Evolutionary conservation across 2,113 vertebrate genomes (phyloP), one percentile per base, ranked within the genome.

Genomic region (Melanerpes formicivorus): DNA sequence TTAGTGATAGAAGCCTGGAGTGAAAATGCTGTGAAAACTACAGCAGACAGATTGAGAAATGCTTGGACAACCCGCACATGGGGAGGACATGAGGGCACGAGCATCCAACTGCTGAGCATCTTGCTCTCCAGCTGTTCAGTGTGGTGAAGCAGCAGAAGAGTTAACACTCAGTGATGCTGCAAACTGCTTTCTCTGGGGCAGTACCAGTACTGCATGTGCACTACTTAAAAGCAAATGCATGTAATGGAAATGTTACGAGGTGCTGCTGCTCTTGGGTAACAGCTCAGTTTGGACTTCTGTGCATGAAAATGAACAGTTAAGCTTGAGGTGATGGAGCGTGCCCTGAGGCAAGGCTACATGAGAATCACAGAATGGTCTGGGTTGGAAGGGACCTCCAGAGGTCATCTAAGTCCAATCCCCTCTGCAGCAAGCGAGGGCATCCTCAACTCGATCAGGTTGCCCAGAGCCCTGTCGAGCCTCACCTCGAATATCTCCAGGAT

Each of bases 91-190:
- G 3, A 30, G 54, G 58, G 17, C 70, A 0, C 30, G 84, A 21
- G 44, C 37, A 23, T 52, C 52, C 80, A 18, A 56, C 17, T 50
- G 72, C 15, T 55, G 69, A 78, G 26, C 64, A n/a, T 70, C 37
- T 42, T 26, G 3, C 29, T 46, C 16, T 16, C 50, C 18, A 21
- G 42, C n/a, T 77, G 4, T n/a, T 81, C 18, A 26, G 40, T 69
- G 17, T 19, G 29, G 14, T 76, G 1, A 0, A 37, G 79, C 56
- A 62, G 18, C 0, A 0, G n/a, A 66, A 46, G 27, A 65, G 29
- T 21, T 75, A 54, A 40, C 34, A 14, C 26, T 37, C 52, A 11
- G 59, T 14, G 29, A n/a, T 74, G 73, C 7, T 87, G 58, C 82
- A 70, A 85, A 72, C 44, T 54, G 74, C 34, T 82, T 73, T 75